These are phyloP conservation scores for Muscina levida DNA, from an alignment of 2,888 invertebrate genomes.

Conservation along the genomic window DNA sequence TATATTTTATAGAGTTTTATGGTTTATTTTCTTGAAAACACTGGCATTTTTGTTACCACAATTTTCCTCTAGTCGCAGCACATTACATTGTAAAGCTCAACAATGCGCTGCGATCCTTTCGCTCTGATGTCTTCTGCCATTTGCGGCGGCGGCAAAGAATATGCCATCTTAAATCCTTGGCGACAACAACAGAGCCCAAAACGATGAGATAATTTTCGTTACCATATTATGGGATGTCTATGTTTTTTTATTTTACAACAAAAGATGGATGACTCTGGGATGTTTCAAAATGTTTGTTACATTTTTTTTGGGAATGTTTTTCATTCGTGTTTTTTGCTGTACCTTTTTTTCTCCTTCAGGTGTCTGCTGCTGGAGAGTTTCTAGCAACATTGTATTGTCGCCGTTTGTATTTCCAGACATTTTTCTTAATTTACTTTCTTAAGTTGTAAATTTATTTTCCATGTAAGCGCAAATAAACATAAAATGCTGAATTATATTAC, in stretches of 20 bases:
- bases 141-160: conserved; percentile 48
- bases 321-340: too few relatives aligned
- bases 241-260: background rate
- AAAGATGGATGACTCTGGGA: conserved; percentile 27
- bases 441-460: conserved; percentile 62
- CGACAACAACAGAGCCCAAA: background rate
- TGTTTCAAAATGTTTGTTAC: conserved; percentile 31
- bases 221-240: conserved; percentile 23
- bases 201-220: background rate
- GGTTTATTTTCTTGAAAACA: conserved; percentile 9
- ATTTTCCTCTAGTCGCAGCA: too few relatives aligned
- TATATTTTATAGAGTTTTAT: conserved; percentile 49
- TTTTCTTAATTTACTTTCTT: conserved; percentile 58
- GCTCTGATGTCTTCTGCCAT: too few relatives aligned
- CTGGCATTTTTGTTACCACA: background rate
- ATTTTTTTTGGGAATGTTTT: too few relatives aligned
- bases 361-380: conserved; percentile 5
- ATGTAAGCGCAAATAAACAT: conserved; percentile 47
- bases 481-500: conserved; percentile 36
- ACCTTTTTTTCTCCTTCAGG: too few relatives aligned
- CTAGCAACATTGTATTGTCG: background rate
- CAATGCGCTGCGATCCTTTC: conserved; percentile 6
- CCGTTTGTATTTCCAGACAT: conserved; percentile 35
- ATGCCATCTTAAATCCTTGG: conserved; percentile 32
- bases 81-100: background rate